Base-by-base conservation (phyloP, 1,140 invertebrate genomes). In the Atopsyche davidsoni region DNA sequence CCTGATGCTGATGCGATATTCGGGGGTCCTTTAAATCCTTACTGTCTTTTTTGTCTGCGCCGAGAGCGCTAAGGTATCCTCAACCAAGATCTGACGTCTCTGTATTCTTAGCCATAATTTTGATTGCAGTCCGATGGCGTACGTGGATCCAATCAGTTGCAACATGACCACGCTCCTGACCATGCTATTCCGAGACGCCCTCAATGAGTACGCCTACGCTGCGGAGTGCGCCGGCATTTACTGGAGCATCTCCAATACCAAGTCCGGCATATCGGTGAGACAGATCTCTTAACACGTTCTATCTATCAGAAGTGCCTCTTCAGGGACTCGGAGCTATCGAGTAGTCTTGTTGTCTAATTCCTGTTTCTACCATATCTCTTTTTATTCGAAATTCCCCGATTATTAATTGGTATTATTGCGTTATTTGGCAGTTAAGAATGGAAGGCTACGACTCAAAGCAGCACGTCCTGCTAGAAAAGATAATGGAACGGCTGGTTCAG, bases 391-490 rank as follows among this genome's bases (percentile, higher is more conserved):
- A n/a, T n/a, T n/a, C n/a, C n/a, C n/a, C n/a, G n/a, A n/a, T n/a
- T n/a, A n/a, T n/a, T n/a, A n/a, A n/a, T n/a, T n/a, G n/a, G n/a
- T n/a, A n/a, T n/a, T n/a, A n/a, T n/a, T n/a, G n/a, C n/a, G n/a
- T 42, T 39, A 53, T 10, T 51, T 51, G 48, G 44, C 31, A 93
- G 89, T 72, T 96, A 40, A 77, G 74, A 18, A 79, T 97, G 57
- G 78, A 81, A 47, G 96, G 96, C 4, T 99, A 95, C 64, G 92
- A 86, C 68, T 83, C 96, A 60, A 98, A 98, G 65, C 86, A 92
- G 58, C 77, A 83, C 51, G 80, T 94, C 28, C 68, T 99, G 0
- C 64, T 98, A 16, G 79, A 89, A 52, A 93, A 92, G 71, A 82
- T 98, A 0, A 75, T 97, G 55, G 87, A 95, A 21, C 82, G 84